These are phyloP conservation scores for Adelosebastes latens DNA, from an alignment of 2,797 vertebrate genomes.

Conservation along the genomic window DNA sequence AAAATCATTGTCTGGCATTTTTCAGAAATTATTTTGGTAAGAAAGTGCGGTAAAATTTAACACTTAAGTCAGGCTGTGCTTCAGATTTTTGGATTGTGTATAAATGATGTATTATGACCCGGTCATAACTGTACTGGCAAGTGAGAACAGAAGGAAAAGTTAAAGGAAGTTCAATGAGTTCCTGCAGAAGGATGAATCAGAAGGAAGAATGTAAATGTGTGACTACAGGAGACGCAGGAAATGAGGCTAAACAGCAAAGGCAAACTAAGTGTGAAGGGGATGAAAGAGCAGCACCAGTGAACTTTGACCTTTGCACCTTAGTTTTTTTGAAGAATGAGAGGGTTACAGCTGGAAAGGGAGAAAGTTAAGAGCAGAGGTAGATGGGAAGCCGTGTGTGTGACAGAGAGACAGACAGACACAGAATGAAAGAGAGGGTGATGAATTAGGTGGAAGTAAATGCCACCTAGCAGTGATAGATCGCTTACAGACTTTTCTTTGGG, in stretches of 20 bases:
- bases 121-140: background rate
- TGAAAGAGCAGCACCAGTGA: conserved; percentile 8
- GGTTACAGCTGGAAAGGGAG: background rate
- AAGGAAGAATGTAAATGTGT: background rate
- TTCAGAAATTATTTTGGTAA: background rate
- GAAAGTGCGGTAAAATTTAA: background rate
- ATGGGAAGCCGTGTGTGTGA: conserved; percentile 4
- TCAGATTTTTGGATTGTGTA: background rate
- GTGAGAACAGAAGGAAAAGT: background rate
- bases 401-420: background rate
- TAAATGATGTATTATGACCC: background rate
- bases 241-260: conserved; percentile 1
- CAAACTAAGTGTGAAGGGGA: conserved; percentile 3
- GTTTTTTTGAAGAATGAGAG: conserved; percentile 4
- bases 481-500: conserved; percentile 30
- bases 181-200: background rate
- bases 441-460: conserved; percentile 28
- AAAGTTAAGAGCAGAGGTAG: conserved; percentile 10
- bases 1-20: background rate
- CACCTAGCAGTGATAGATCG: conserved; percentile 10
- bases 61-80: background rate
- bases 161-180: background rate
- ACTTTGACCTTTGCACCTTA: conserved; percentile 20
- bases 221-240: background rate
- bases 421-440: conserved; percentile 9